Evolutionary conservation across 1,140 invertebrate species (phyloP).

Genomic region (Anastrepha ludens): DNA sequence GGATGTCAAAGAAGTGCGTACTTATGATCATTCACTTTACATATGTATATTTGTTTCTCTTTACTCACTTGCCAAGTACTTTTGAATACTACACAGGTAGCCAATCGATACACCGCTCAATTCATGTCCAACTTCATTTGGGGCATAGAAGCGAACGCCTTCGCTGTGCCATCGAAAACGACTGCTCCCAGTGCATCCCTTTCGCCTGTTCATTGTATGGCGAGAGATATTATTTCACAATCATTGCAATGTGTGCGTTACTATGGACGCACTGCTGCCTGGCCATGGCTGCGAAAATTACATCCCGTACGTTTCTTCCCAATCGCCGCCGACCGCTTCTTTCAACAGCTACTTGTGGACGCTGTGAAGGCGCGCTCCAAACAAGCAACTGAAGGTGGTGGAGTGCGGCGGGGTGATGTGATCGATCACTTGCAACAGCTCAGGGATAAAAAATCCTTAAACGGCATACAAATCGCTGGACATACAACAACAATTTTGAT

Average conservation of each 20-base stretch:
- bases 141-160: conserved; percentile 54
- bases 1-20: conserved; percentile 56
- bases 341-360: conserved; percentile 45
- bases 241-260: conserved; percentile 53
- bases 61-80: not conserved
- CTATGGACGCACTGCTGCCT: conserved; percentile 54
- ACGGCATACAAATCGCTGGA: conserved; percentile 57
- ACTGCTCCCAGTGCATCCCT: not conserved
- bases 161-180: not conserved
- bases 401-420: conserved; percentile 19
- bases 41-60: not conserved
- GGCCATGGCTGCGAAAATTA: conserved; percentile 55
- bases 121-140: conserved; percentile 56
- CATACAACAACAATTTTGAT: conserved; percentile 58
- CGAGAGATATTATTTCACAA: conserved; percentile 50
- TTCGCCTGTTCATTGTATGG: conserved; percentile 56
- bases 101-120: conserved; percentile 55
- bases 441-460: conserved; percentile 56
- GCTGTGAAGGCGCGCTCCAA: not conserved
- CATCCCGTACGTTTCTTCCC: conserved; percentile 56
- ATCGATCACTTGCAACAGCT: conserved; percentile 56
- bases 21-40: not conserved
- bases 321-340: conserved; percentile 44
- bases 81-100: conserved; percentile 19
- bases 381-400: not conserved